Conservation (phyloP, 30 jellyfish, hydroid and myxozoan species). For the Mastigias papua region DNA sequence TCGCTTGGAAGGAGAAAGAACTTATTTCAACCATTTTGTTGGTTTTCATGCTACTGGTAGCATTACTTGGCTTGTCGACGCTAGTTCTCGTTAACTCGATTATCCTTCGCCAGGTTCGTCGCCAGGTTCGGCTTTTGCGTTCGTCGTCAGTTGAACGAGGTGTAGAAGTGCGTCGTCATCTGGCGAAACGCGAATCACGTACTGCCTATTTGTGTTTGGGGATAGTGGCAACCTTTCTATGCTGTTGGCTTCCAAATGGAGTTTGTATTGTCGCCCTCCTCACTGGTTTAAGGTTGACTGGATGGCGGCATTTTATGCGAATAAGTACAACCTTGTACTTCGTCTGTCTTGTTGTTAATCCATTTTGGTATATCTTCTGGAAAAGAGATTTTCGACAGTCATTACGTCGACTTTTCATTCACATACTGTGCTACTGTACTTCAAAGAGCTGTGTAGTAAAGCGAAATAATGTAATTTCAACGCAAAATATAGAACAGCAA, state of each 20-base stretch:
- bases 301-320: not conserved
- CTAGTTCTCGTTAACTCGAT: slow-evolving; percentile 25
- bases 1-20: not conserved
- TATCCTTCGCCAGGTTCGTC: slow-evolving; percentile 42
- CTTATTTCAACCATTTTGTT: slow-evolving; percentile 3
- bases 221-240: slow-evolving; percentile 37
- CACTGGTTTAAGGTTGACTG: not conserved
- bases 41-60: not conserved
- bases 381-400: slow-evolving; percentile 41
- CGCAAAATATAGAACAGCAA: not conserved
- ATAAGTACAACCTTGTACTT: slow-evolving; percentile 35
- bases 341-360: slow-evolving; percentile 13
- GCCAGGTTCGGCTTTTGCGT: slow-evolving; percentile 22
- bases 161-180: slow-evolving; percentile 7
- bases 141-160: slow-evolving; percentile 4
- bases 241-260: slow-evolving; percentile 62
- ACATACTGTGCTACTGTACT: not conserved
- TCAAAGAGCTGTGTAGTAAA: not conserved
- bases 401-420: not conserved
- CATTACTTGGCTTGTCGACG: not conserved
- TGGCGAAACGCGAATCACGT: slow-evolving; percentile 44
- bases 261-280: slow-evolving; percentile 5
- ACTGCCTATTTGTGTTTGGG: slow-evolving; percentile 66
- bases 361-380: slow-evolving; percentile 49
- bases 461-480: not conserved